Evolutionary conservation across 2,113 vertebrate species (phyloP).

Genomic region (Aegypius monachus): DNA sequence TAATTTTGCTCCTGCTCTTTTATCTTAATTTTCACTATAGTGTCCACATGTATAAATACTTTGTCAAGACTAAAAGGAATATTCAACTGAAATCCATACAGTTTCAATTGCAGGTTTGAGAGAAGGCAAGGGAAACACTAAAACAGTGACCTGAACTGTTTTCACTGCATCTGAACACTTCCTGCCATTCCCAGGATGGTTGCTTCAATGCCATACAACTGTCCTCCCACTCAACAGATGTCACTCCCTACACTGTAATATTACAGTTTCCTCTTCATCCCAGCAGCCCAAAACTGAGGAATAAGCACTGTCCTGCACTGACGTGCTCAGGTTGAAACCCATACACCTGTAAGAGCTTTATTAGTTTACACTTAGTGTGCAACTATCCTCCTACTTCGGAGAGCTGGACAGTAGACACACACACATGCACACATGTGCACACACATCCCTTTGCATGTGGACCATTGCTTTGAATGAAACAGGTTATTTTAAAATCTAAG

Average conservation of each 20-base stretch:
- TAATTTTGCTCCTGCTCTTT: neutral
- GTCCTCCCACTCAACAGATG: neutral
- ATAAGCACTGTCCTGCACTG: neutral
- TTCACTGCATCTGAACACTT: neutral
- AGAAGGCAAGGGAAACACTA: neutral
- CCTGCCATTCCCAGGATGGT: neutral
- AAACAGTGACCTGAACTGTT: neutral
- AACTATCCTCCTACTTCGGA: neutral
- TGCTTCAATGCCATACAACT: neutral
- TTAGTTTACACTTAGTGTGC: neutral
- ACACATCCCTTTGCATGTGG: accelerated
- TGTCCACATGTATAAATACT: neutral
- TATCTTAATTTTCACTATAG: neutral
- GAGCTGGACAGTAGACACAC: neutral
- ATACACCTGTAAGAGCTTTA: neutral
- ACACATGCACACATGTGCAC: neutral
- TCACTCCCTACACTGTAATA: neutral
- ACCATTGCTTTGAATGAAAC: neutral
- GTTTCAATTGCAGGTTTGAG: neutral
- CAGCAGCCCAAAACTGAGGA: neutral
- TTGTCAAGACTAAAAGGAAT: neutral
- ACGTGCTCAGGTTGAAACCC: neutral
- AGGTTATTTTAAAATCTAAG: neutral
- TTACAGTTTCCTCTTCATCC: neutral
- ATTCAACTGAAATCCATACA: neutral